Evolutionary conservation across 2,888 invertebrate species (phyloP).

Genomic region (Iphiclides podalirius): DNA sequence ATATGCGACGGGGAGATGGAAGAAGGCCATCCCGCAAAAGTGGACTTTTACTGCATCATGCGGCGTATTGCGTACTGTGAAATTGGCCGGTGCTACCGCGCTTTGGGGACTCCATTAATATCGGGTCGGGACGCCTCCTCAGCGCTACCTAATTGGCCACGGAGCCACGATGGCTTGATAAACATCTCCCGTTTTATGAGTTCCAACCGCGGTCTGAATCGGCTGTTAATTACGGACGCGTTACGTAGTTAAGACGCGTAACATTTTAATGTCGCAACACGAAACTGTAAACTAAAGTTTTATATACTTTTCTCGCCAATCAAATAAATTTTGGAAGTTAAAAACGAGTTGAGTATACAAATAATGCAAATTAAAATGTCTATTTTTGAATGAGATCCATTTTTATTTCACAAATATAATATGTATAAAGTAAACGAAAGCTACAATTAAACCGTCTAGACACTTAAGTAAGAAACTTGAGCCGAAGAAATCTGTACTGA

Average conservation of each 20-base stretch:
- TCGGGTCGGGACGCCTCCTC: background rate
- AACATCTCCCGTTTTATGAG: background rate
- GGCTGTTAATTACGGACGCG: background rate
- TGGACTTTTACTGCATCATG: slow-evolving; percentile 48
- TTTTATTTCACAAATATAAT: too few species aligned
- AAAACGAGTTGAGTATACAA: too few species aligned
- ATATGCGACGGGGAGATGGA: slow-evolving; percentile 47
- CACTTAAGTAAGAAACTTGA: too few species aligned
- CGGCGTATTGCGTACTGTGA: slow-evolving; percentile 7
- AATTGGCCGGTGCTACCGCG: background rate
- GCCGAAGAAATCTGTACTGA: too few species aligned
- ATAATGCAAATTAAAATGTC: too few species aligned
- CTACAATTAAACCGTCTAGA: too few species aligned
- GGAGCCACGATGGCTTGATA: background rate
- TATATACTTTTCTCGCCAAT: background rate
- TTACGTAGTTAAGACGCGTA: background rate
- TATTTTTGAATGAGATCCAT: too few species aligned
- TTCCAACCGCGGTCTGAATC: background rate
- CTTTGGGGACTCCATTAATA: background rate
- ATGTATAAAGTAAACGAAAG: too few species aligned
- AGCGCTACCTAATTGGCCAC: background rate
- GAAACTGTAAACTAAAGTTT: background rate
- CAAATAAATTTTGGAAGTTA: background rate
- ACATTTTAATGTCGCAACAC: background rate
- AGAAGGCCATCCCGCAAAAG: slow-evolving; percentile 46